Base-by-base conservation (phyloP, 2,888 invertebrate species). In the Vannuccia rotundouncinata region DNA sequence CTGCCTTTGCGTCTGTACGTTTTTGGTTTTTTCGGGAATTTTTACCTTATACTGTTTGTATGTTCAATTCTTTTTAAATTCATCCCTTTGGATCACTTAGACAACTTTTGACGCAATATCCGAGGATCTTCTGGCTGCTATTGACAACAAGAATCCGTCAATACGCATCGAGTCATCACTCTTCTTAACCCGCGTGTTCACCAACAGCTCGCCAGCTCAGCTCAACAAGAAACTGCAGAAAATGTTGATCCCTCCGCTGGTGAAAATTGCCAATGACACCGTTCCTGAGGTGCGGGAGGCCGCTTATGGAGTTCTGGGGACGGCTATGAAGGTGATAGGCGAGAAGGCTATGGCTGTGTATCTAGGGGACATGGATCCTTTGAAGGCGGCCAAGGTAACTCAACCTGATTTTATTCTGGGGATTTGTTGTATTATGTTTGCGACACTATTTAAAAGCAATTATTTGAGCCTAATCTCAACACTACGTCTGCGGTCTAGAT, bases 211-310 rank as follows among this genome's bases (percentile, higher is more conserved):
- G 77, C 93, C 95, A 0, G 83, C 85, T 22, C 90, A 92, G 0
- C 90, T 95, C 80, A 94, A 92, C 84, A 97, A 97, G 89, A 98
- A 97, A 87, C 89, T 95, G 0, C 88, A 96, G 22, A 97, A 97
- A 88, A 91, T 92, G 0, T 92, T 94, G 82, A 92, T 92, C 0
- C 91, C 91, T 0, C 91, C 92, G 0, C 89, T 98, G 74, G 87
- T 94, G 1, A 95, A 95, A 86, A 88, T 79, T 1, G 84, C 86
- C 13, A 87, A 85, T 82, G 90, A 91, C 88, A 86, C 90, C 89
- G 95, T 97, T 89, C 94, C 94, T 0, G 91, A 91, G 0, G 98
- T 98, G 0, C 90, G 98, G 84, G 98, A 99, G 86, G 92, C 93
- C 81, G 92, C 95, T 0, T 94, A 94, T 0, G 94, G 95, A 86